phyloP scores from a whole-genome alignment of 2,797 vertebrate genomes.

The Phyllotis vaccarum region DNA sequence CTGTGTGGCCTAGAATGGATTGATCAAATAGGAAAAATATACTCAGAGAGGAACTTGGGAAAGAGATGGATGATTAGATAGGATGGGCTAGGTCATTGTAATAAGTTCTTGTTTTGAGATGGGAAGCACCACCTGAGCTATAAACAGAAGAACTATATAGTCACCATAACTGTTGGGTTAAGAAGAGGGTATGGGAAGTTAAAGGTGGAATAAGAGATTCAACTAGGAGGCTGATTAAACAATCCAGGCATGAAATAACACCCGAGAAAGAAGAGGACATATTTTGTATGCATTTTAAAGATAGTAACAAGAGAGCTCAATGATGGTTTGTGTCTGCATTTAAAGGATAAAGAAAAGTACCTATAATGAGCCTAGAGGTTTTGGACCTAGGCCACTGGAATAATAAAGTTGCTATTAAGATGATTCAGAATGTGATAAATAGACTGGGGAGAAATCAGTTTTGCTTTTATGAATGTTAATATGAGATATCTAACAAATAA shows the following conservation, averaged over 20 bases:
- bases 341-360: not conserved
- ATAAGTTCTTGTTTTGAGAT: slow-evolving; percentile 6
- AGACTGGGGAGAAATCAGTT: not conserved
- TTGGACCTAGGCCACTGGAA: not conserved
- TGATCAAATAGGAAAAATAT: not conserved
- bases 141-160: not conserved
- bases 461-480: not conserved
- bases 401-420: not conserved
- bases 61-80: not conserved
- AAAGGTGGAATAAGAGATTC: not conserved
- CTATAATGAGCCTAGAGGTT: not conserved
- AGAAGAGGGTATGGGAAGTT: not conserved
- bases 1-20: not conserved
- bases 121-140: not conserved
- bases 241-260: not conserved
- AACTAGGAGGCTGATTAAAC: not conserved
- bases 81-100: not conserved
- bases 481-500: not conserved
- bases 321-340: not conserved
- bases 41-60: not conserved
- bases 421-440: not conserved
- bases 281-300: not conserved
- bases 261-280: not conserved
- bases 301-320: not conserved
- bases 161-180: not conserved